Conservation (phyloP, 2,113 vertebrate genomes). For the Saguinus midas region DNA sequence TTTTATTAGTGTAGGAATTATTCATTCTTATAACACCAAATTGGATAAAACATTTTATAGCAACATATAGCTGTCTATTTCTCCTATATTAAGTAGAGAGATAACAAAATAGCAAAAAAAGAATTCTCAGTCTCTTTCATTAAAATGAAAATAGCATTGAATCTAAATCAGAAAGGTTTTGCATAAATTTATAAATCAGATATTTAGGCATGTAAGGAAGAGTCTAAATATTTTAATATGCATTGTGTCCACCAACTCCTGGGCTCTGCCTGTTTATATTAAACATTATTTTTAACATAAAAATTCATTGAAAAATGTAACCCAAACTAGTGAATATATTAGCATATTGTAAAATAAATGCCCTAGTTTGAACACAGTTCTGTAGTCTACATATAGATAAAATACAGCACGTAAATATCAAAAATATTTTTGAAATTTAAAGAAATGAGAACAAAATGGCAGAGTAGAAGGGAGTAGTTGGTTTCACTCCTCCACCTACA, state of each 20-base stretch:
- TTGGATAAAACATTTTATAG: neutral
- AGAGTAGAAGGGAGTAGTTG: neutral
- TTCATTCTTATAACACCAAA: neutral
- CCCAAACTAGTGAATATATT: neutral
- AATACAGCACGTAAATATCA: neutral
- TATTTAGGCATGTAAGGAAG: neutral
- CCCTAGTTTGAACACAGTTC: neutral
- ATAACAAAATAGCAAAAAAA: neutral
- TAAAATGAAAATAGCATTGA: neutral
- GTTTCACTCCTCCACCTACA: neutral
- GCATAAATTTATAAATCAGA: neutral
- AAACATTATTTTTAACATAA: neutral
- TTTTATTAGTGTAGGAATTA: neutral
- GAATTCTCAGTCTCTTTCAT: neutral
- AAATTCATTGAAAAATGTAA: neutral
- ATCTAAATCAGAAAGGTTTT: neutral
- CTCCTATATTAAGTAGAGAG: neutral
- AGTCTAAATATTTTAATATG: neutral
- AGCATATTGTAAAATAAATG: neutral
- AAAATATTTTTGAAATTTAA: neutral
- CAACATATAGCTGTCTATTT: neutral
- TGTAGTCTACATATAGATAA: neutral
- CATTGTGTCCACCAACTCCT: neutral
- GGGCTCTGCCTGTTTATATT: neutral
- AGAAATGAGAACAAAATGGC: neutral